Conservation (phyloP, 1,140 invertebrate species). For the Agrypnia vestita region DNA sequence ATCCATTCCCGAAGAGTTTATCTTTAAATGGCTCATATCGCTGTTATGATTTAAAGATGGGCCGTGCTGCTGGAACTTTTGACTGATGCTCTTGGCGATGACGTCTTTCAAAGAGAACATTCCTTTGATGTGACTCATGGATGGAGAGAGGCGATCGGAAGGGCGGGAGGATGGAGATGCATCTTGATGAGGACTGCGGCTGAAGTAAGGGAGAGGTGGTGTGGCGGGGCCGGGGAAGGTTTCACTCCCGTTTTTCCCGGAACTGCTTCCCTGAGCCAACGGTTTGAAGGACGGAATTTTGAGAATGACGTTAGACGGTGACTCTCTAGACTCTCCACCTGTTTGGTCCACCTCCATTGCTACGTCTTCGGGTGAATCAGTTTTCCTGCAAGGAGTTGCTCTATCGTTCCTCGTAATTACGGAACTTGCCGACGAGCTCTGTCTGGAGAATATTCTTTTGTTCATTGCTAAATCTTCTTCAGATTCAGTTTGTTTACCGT, state of each 20-base stretch:
- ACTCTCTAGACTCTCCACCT: conserved; percentile 65
- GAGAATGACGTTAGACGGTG: conserved; percentile 81
- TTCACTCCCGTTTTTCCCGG: conserved; percentile 77
- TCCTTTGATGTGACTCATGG: conserved; percentile 71
- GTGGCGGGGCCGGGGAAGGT: conserved; percentile 69
- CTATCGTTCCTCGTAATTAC: conserved; percentile 62
- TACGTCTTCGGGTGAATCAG: conserved; percentile 60
- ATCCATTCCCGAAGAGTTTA: conserved; percentile 64
- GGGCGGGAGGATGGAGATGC: conserved; percentile 70
- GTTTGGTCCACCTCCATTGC: conserved; percentile 64
- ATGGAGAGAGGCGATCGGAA: conserved; percentile 68
- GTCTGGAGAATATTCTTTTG: conserved; percentile 63
- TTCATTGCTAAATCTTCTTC: conserved; percentile 63
- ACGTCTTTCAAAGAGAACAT: conserved; percentile 77
- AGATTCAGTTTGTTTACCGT: conserved; percentile 64
- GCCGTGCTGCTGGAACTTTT: conserved; percentile 83
- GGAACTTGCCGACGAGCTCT: conserved; percentile 66
- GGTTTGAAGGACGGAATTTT: conserved; percentile 95
- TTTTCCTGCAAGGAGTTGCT: conserved; percentile 61
- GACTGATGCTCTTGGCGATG: conserved; percentile 91
- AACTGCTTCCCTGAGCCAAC: conserved; percentile 74
- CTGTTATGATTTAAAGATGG: conserved; percentile 66
- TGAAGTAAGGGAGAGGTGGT: conserved; percentile 63
- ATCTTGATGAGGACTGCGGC: conserved; percentile 70
- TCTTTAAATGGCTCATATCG: conserved; percentile 62